Percentiles rank a stretch among this genome's conserved stretches.
These are phyloP conservation scores for Eunapius fragilis DNA, from an alignment of 37 sponge, comb jelly and placozoan species.

Conservation along the genomic window DNA sequence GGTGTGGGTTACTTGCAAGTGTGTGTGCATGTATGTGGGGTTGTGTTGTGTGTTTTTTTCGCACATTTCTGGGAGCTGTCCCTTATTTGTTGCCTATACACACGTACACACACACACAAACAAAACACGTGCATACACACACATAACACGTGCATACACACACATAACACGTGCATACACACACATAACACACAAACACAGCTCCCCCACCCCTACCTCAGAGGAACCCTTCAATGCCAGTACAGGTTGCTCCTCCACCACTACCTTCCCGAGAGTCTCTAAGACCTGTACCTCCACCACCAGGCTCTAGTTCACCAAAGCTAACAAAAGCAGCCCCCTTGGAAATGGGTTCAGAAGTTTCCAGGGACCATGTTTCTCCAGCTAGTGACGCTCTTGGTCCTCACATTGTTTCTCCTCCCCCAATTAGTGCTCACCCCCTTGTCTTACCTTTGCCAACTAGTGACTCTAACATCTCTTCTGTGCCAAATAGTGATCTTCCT, in stretches of 20 bases:
- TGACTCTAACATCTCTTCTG: too few species aligned
- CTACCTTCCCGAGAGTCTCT: not conserved
- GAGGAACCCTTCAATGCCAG: not conserved
- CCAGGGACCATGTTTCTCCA: not conserved
- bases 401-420: too few species aligned
- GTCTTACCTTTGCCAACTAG: too few species aligned
- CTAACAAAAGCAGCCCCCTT: not conserved
- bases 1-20: not conserved
- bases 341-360: not conserved
- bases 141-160: not conserved
- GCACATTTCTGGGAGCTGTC: too few species aligned
- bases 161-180: too few species aligned
- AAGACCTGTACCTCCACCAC: not conserved
- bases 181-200: not conserved
- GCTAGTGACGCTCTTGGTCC: too few species aligned
- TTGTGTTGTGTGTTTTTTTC: not conserved
- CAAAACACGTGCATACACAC: too few species aligned
- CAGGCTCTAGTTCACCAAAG: not conserved
- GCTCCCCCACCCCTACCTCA: not conserved
- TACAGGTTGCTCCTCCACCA: not conserved
- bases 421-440: too few species aligned
- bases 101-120: too few species aligned
- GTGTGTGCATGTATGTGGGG: not conserved
- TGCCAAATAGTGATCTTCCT: too few species aligned
- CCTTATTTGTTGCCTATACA: too few species aligned